A percentile compares a stretch with the other conserved stretches of the same genome.
phyloP scores from a whole-genome alignment of 2,797 vertebrate genomes.

The Loriculus beryllinus region DNA sequence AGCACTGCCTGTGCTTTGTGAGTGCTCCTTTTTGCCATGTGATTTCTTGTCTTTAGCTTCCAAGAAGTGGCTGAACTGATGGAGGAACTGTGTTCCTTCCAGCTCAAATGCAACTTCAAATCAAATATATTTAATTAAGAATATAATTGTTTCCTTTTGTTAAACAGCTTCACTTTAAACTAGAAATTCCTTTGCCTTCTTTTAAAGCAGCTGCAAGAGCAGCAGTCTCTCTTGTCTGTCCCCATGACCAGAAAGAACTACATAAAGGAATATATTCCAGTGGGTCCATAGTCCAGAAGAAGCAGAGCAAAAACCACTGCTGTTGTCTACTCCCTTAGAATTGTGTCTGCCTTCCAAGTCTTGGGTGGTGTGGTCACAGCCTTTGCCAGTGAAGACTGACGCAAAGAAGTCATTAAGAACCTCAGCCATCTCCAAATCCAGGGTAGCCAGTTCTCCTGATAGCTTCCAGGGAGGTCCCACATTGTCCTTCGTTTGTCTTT shows the following conservation, averaged over 20 bases:
- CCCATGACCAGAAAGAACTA: not conserved
- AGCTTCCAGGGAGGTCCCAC: no score
- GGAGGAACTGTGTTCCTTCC: not conserved
- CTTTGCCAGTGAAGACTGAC: no score
- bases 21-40: not conserved
- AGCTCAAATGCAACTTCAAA: not conserved
- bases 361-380: no score
- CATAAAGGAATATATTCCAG: not conserved
- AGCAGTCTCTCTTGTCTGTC: not conserved
- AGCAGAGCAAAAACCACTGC: not conserved
- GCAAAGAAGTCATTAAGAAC: no score
- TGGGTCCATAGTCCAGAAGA: not conserved
- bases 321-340: not conserved
- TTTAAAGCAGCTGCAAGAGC: not conserved
- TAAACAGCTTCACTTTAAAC: not conserved
- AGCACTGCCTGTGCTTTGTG: not conserved
- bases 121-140: not conserved
- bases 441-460: no score
- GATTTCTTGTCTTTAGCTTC: not conserved
- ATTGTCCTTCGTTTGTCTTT: no score
- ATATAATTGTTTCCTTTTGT: not conserved
- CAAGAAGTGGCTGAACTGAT: not conserved
- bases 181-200: not conserved
- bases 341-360: not conserved
- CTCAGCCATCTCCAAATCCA: no score